Base-by-base conservation (phyloP, 2,888 invertebrate genomes). In the Oxystoma pomonae region DNA sequence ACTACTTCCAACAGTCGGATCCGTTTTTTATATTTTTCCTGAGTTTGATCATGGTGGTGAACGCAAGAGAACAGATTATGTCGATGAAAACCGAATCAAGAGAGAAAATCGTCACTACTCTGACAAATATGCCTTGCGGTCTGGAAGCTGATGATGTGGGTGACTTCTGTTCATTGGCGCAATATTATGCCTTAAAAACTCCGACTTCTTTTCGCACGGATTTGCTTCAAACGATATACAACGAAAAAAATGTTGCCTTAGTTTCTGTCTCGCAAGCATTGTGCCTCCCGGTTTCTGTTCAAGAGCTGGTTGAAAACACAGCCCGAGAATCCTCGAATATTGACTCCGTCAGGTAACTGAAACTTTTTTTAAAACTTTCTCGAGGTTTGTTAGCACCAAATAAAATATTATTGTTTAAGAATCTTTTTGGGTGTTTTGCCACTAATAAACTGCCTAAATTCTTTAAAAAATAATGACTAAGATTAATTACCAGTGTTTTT, bases 11-110 rank as follows among this genome's bases (percentile, higher is more conserved):
- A 81, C 91, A 94, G 77, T 90, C 92, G 18, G 98, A 99, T 83
- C 96, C 96, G 9, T 99, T 98, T 82, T 90, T 97, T 69, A 88
- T 97, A 75, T 95, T 98, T 81, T 98, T 97, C 76, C 85, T 99
- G 65, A 92, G 94, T 12, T 84, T 99, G 53, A 97, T 98, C 61
- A 95, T 99, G 84, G 86, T 98, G 19, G 89, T 98, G 61, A 98
- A 98, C 85, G 94, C 95, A 7, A 89, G 94, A 72, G 94, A 94
- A 74, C 90, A 91, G 77, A 87, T 95, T 66, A 82, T 94, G 67
- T 87, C 86, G 68, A 88, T 92, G 88, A 90, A 90, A 77, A 85
- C 84, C 73, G 87, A 90, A 55, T 83, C 86, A 19, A 90, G 89
- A 75, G 85, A 87, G 65, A 84, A 83, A 64, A 89, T 94, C 62